phyloP scores from a whole-genome alignment of 2,888 invertebrate species.

The Phengaris arion region DNA sequence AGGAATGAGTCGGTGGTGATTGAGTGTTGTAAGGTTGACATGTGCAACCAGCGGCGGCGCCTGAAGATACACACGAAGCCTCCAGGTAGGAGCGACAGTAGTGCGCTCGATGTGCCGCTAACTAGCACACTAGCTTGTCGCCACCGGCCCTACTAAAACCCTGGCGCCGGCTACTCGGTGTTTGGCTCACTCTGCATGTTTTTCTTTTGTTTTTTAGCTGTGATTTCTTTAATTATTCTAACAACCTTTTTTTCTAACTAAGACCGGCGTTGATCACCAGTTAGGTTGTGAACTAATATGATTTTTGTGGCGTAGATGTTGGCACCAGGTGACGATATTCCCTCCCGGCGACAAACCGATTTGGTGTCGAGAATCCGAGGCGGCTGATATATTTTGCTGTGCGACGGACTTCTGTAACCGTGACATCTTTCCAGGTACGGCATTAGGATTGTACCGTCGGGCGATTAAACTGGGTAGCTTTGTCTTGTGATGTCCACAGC shows the following conservation, averaged over 20 bases:
- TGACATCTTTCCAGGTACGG: slow-evolving; percentile 65
- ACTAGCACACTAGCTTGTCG: slow-evolving; percentile 49
- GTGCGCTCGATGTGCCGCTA: slow-evolving; percentile 55
- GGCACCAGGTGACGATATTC: slow-evolving; percentile 77
- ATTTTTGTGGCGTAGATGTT: slow-evolving; percentile 80
- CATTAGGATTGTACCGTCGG: slow-evolving; percentile 60
- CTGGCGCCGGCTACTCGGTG: slow-evolving; percentile 43
- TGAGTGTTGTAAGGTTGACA: slow-evolving; percentile 87
- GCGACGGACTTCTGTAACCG: slow-evolving; percentile 85
- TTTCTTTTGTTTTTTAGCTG: slow-evolving; percentile 35
- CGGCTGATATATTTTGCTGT: slow-evolving; percentile 80
- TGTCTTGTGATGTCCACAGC: slow-evolving; percentile 66
- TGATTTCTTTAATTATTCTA: slow-evolving; percentile 54
- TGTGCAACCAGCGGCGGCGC: slow-evolving; percentile 87
- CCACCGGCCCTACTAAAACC: slow-evolving; percentile 33
- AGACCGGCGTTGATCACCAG: slow-evolving; percentile 75
- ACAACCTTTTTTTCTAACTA: slow-evolving; percentile 46
- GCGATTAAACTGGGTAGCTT: slow-evolving; percentile 59
- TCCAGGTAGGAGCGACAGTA: slow-evolving; percentile 81
- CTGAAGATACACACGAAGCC: slow-evolving; percentile 83
- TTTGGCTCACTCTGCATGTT: slow-evolving; percentile 67
- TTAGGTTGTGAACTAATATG: slow-evolving; percentile 53
- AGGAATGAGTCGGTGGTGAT: slow-evolving; percentile 88
- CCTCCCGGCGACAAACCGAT: slow-evolving; percentile 81
- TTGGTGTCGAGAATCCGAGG: slow-evolving; percentile 78